Base-by-base conservation (phyloP, 2,797 vertebrate genomes). In the Vespertilio murinus region DNA sequence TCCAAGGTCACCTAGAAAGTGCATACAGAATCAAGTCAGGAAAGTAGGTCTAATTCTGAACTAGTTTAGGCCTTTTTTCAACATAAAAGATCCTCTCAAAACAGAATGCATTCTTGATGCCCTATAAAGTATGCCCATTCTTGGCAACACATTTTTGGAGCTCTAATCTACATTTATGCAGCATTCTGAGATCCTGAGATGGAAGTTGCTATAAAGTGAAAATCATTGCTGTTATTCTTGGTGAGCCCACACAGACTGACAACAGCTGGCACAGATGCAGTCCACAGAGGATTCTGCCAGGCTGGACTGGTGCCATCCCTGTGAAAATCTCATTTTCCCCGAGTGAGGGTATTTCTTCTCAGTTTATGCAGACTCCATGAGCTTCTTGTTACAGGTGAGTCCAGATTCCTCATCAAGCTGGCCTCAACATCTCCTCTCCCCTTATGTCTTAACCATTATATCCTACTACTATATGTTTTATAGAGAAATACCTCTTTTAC, bases 81-180 rank as follows among this genome's bases (percentile, higher is more conserved):
- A 52, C 35, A 20, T 17, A 59, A 85, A 93, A 93, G 56, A 80
- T 10, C 49, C 69, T 45, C 75, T 67, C 75, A 22, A 56, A 95
- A 75, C 40, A 69, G 70, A 8, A 88, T 18, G 14, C 49, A 52
- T 79, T 83, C 73, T 45, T 64, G 45, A 79, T 73, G 67, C 42
- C 67, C 87, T 88, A 74, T 16, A 86, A 92, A 95, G 61, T 71
- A 47, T 30, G 65, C 71, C 64, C 47, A 23, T 89, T 91, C 90
- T 93, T 78, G 93, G 95, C 94, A 96, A 79, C 80, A 97, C 70
- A 97, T 22, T 79, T 96, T 91, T 65, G 94, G 93, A 97, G 88
- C 83, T 96, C 96, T 97, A 96, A 95, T 97, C 97, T 97, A 97
- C 97, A 91, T 96, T 97, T 97, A 96, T 95, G 96, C 94, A 94